Percentiles rank a stretch among this genome's conserved stretches.
Conservation (phyloP, 2,113 vertebrate species). For the Marmota flaviventris region DNA sequence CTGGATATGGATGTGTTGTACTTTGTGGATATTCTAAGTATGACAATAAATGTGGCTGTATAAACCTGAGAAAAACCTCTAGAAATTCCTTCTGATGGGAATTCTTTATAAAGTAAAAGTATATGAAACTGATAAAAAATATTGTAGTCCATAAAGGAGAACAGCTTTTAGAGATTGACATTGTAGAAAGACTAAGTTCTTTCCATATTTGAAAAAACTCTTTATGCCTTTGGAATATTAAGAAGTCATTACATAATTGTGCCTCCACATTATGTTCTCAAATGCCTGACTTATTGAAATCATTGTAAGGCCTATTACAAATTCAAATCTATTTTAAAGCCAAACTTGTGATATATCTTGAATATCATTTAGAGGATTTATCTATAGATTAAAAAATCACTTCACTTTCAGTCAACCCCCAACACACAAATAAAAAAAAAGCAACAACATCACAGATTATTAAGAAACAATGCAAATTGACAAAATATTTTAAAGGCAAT, state of each 20-base stretch:
- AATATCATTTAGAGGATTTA: neutral
- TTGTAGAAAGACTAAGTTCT: conserved; percentile 4
- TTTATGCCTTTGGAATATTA: neutral
- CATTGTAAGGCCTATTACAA: neutral
- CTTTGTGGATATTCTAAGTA: conserved; percentile 93
- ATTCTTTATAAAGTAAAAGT: conserved; percentile 94
- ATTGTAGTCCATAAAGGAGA: conserved; percentile 93
- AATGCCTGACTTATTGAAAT: neutral
- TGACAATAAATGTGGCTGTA: conserved; percentile 94
- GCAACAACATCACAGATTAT: neutral
- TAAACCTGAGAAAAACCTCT: conserved; percentile 95
- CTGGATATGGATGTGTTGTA: conserved; percentile 95
- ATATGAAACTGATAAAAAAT: conserved; percentile 94
- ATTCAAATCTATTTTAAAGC: conserved; percentile 20
- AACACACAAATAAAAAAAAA: neutral
- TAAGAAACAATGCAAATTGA: neutral
- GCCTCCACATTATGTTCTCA: neutral
- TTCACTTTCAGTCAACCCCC: neutral
- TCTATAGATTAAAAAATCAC: conserved; percentile 53
- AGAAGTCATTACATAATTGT: neutral
- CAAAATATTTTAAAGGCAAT: neutral
- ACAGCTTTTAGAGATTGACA: conserved; percentile 62
- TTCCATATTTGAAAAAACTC: conserved; percentile 24
- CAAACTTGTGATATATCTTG: conserved; percentile 15
- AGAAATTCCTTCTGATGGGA: conserved; percentile 87